Base-by-base conservation (phyloP, 2,888 invertebrate species). In the Sarcophaga caerulescens region DNA sequence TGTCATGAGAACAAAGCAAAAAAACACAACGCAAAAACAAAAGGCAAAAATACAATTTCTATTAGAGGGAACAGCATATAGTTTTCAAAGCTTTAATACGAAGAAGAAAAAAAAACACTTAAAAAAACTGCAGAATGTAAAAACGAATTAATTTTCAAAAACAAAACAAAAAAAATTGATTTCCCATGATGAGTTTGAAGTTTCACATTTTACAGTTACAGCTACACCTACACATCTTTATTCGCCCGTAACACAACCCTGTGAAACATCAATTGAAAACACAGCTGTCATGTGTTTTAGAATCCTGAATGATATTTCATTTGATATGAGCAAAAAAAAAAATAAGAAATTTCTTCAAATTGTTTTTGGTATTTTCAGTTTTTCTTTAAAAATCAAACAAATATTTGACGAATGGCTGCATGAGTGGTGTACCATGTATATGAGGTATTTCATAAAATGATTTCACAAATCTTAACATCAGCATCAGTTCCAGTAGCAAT, bases 361-460 rank as follows among this genome's bases (percentile, higher is more conserved):
- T 65, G 17, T 17, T 70, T 59, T 25, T 70, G n/a, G n/a, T 45
- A 23, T 62, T 60, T 35, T 75, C 5, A 19, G 12, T 57, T 71
- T 71, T 70, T 71, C 44, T 57, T 68, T 17, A 65, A 45, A 74
- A 68, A 68, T 81, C 80, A 45, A 60, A 77, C 35, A n/a, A 68
- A 68, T 83, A 73, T 35, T 62, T 70, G 60, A 52, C 60, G 57
- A 82, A 74, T 74, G 35, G 25, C 45, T 35, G 35, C 35, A 35
- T 10, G 35, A 35, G 35, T 2, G 8, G 10, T 35, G 35, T 35
- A 35, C 35, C 8, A 35, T 10, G 10, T 35, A 35, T 2, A 35
- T 35, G 35, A 35, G 35, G 35, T 35, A 35, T 35, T 35, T 10
- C 35, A 35, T 35, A 1, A 10, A 35, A 35, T 35, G 35, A 35